Evolutionary conservation across 2,797 vertebrate species (phyloP).

Genomic region (Alca torda): DNA sequence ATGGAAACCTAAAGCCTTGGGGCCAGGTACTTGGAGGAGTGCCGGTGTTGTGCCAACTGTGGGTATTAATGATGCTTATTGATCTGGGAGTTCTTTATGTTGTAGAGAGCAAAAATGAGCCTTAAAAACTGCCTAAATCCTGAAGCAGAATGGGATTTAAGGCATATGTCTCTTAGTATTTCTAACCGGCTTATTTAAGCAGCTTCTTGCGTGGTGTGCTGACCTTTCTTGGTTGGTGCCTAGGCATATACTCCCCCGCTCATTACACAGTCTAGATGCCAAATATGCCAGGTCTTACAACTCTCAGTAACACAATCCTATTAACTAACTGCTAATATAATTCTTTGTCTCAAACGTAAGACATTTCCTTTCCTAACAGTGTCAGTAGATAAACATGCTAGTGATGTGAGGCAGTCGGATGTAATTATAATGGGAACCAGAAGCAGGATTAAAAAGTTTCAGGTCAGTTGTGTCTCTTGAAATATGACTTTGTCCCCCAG

Average conservation of each 20-base stretch:
- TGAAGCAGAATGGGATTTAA: not conserved
- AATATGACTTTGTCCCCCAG: not conserved
- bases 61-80: not conserved
- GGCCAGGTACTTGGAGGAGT: not conserved
- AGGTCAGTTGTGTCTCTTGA: not conserved
- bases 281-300: not conserved
- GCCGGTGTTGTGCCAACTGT: rapidly evolving
- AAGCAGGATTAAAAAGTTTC: not conserved
- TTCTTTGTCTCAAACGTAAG: not conserved
- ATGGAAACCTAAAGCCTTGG: not conserved
- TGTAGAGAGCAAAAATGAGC: not conserved
- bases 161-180: not conserved
- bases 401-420: not conserved
- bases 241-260: no score
- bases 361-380: not conserved
- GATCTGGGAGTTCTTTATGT: not conserved
- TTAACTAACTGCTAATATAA: not conserved
- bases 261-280: not conserved
- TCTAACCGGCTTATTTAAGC: not conserved
- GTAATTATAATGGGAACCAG: not conserved
- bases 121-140: not conserved
- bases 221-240: not conserved
- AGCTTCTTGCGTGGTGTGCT: not conserved
- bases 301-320: not conserved
- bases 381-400: not conserved